These are phyloP conservation scores for Corythoichthys haematopterus DNA, from an alignment of 2,113 vertebrate species.

Conservation along the genomic window DNA sequence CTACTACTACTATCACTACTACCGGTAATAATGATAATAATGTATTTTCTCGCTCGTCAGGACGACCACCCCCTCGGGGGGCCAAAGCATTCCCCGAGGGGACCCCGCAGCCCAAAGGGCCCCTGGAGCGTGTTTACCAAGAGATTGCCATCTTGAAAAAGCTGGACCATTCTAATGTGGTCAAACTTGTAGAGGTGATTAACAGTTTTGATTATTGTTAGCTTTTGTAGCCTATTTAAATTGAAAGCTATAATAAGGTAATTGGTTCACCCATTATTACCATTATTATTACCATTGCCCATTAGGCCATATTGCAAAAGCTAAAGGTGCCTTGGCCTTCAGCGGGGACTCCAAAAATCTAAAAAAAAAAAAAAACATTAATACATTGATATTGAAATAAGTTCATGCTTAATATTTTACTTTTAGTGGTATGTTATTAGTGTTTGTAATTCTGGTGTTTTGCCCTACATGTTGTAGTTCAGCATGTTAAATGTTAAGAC, in stretches of 20 bases:
- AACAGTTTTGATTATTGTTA: neutral
- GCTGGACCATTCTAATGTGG: constrained; percentile 94
- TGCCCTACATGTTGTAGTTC: neutral
- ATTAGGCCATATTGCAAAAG: too few species aligned
- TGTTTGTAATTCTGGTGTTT: neutral
- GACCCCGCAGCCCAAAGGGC: constrained; percentile 81
- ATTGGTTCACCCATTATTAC: too few species aligned
- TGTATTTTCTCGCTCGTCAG: constrained; percentile 52
- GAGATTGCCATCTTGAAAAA: constrained; percentile 98
- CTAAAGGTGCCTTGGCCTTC: neutral
- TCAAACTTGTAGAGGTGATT: constrained; percentile 92
- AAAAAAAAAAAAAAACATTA: neutral
- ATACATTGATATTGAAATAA: neutral
- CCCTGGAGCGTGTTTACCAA: constrained; percentile 94
- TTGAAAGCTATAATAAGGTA: too few species aligned
- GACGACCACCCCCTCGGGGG: constrained; percentile 89
- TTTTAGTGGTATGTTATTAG: neutral
- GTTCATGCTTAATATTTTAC: too few species aligned
- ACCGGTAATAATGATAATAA: too few species aligned
- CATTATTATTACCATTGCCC: too few species aligned
- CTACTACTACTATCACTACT: neutral
- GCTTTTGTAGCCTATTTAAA: neutral
- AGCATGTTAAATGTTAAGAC: neutral
- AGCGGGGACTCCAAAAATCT: neutral
- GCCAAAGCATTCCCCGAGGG: constrained; percentile 76